phyloP scores from a whole-genome alignment of 2,113 vertebrate species.

The Symphodus melops region DNA sequence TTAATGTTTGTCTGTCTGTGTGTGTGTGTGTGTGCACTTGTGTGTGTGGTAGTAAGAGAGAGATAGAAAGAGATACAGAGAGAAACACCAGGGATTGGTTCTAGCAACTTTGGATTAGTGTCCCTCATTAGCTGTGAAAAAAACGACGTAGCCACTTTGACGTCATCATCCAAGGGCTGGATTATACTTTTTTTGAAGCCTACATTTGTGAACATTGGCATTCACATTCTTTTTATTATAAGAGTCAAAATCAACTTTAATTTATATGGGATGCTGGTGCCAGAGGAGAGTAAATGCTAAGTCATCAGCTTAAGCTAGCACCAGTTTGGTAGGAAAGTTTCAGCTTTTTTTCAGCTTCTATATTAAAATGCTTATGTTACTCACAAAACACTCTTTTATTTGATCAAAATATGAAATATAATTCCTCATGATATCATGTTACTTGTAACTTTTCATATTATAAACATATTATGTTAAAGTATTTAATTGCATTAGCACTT shows the following conservation, averaged over 20 bases:
- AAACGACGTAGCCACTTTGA: conserved; percentile 27
- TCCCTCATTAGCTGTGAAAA: conserved; percentile 14
- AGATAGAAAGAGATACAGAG: neutral
- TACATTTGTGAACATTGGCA: neutral
- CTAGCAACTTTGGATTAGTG: conserved; percentile 27
- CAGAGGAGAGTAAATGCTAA: neutral
- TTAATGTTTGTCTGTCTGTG: conserved; percentile 44
- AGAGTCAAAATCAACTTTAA: neutral
- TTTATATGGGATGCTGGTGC: neutral
- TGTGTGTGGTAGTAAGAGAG: neutral
- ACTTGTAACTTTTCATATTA: too few species aligned
- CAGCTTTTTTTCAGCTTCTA: neutral
- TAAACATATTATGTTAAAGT: too few species aligned
- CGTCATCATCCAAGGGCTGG: neutral
- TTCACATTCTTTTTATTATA: neutral
- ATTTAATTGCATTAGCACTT: too few species aligned
- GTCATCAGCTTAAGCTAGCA: neutral
- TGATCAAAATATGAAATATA: too few species aligned
- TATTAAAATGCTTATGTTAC: neutral
- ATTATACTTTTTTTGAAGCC: neutral
- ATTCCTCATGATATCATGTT: too few species aligned
- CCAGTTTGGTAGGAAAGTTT: neutral
- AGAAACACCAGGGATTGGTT: neutral
- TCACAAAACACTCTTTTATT: neutral
- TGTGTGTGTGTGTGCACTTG: conserved; percentile 21